Evolutionary conservation across 2,888 invertebrate species (phyloP).

Genomic region (Drosophila fungiperda): DNA sequence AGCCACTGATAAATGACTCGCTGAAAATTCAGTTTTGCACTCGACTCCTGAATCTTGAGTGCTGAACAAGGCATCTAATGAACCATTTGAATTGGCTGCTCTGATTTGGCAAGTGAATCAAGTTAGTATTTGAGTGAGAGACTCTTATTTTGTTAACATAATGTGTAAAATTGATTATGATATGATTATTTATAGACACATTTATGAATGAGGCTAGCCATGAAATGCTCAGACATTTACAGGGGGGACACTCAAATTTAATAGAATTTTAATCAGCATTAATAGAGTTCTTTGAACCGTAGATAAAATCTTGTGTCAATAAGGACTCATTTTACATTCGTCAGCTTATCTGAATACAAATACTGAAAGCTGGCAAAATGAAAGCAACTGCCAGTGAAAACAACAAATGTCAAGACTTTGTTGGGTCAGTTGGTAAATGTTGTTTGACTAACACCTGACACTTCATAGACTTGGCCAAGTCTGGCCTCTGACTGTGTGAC

Average conservation of each 20-base stretch:
- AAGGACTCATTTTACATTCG: conserved; percentile 16
- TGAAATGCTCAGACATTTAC: not conserved
- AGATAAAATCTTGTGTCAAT: conserved; percentile 5
- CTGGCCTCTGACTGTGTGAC: conserved; percentile 30
- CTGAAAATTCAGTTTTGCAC: conserved; percentile 31
- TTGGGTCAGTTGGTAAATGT: conserved; percentile 34
- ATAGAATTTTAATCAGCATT: conserved; percentile 1
- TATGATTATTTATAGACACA: conserved; percentile 1
- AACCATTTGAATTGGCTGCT: conserved; percentile 57
- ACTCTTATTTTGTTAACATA: not conserved
- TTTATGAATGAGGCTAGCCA: not conserved
- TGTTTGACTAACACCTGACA: conserved; percentile 24
- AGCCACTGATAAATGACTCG: conserved; percentile 61
- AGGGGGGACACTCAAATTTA: not conserved
- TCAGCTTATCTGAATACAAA: conserved; percentile 27
- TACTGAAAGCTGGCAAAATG: conserved; percentile 4
- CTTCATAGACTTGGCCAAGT: conserved; percentile 23
- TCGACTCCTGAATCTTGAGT: conserved; percentile 3
- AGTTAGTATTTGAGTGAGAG: not conserved
- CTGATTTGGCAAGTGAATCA: conserved; percentile 50
- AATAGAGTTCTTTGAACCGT: conserved; percentile 4
- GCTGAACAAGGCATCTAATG: conserved; percentile 56
- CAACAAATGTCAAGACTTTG: conserved; percentile 37
- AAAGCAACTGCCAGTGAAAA: not conserved
- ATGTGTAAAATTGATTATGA: conserved; percentile 1